Percentiles rank a stretch among this genome's conserved stretches.
phyloP scores from a whole-genome alignment of 2,888 invertebrate genomes.

The Rhagonycha fulva region DNA sequence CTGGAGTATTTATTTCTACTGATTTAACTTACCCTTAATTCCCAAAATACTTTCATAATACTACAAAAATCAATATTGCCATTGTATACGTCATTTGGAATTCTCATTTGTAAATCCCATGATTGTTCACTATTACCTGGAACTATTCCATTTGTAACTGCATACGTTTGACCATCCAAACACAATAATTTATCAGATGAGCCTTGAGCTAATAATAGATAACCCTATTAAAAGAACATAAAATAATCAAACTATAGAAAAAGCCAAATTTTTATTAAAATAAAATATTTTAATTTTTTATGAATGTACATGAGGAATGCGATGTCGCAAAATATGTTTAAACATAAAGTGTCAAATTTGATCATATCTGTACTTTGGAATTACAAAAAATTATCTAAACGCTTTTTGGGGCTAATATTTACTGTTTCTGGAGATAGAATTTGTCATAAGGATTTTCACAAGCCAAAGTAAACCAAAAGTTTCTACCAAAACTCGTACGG shows the following conservation, averaged over 20 bases:
- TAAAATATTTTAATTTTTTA: too few relatives aligned
- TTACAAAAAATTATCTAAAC: too few relatives aligned
- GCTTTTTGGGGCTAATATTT: too few relatives aligned
- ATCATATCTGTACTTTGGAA: too few relatives aligned
- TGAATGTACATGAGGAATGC: too few relatives aligned
- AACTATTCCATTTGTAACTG: conserved; percentile 5
- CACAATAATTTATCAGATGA: not conserved
- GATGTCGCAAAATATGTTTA: too few relatives aligned
- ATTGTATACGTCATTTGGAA: conserved; percentile 6
- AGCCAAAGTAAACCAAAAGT: too few relatives aligned
- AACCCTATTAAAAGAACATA: not conserved
- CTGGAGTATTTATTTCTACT: not conserved
- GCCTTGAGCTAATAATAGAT: not conserved
- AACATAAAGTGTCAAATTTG: too few relatives aligned
- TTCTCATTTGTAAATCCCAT: conserved; percentile 12
- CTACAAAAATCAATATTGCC: not conserved
- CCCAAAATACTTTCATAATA: conserved; percentile 9
- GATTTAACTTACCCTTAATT: conserved; percentile 5
- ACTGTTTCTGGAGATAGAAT: too few relatives aligned
- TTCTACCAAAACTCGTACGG: too few relatives aligned
- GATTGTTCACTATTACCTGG: not conserved
- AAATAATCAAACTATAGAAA: not conserved
- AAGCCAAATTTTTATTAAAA: too few relatives aligned
- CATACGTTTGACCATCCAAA: not conserved
- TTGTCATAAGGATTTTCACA: too few relatives aligned